phyloP scores from a whole-genome alignment of 2,797 vertebrate species.

The Rhabdomys pumilio region DNA sequence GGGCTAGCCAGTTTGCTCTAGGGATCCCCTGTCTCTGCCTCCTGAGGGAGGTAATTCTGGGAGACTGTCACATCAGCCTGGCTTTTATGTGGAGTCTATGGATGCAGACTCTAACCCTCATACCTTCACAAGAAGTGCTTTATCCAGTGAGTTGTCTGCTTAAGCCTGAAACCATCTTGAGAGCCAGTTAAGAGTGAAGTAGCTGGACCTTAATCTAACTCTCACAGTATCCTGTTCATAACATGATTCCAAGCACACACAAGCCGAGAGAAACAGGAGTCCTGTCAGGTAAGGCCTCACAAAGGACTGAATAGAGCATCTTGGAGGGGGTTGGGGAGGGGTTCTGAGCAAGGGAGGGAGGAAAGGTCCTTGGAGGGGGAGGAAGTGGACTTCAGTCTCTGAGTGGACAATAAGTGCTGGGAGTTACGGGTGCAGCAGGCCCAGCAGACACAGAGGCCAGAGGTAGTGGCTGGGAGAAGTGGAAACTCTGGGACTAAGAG shows the following conservation, averaged over 20 bases:
- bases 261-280: neutral
- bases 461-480: neutral
- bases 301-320: neutral
- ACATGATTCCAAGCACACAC: too few species aligned
- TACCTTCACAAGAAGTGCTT: neutral
- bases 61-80: neutral
- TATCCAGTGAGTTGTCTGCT: neutral
- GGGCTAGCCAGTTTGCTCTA: too few species aligned
- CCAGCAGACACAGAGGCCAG: accelerated
- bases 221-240: neutral
- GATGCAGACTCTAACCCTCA: neutral
- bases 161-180: neutral
- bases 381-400: accelerated
- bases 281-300: neutral
- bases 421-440: accelerated
- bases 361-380: neutral
- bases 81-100: neutral
- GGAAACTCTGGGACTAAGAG: neutral
- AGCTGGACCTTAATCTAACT: neutral
- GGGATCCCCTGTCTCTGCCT: too few species aligned
- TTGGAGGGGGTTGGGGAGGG: neutral
- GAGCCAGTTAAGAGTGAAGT: neutral
- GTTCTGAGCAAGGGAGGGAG: neutral
- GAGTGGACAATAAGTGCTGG: accelerated
- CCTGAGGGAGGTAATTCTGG: neutral